A percentile compares a stretch with the other conserved stretches of the same genome.
Conservation (phyloP, 2,888 invertebrate species). For the Rotaria sp. region DNA sequence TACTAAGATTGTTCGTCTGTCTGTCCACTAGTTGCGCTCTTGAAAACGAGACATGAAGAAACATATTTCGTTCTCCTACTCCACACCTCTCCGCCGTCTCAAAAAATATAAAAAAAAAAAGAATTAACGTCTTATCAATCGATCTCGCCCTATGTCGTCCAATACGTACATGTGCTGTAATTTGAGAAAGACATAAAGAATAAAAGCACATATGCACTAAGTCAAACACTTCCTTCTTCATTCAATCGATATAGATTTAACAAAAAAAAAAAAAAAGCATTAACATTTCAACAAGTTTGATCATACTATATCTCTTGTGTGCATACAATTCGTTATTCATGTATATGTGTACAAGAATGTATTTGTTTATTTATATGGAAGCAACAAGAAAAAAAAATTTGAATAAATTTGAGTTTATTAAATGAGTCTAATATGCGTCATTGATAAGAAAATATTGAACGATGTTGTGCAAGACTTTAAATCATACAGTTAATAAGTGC, state of each 20-base stretch:
- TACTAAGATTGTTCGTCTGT: not conserved
- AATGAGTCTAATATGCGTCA: constrained; percentile 96
- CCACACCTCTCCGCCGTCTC: not conserved
- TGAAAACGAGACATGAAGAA: not conserved
- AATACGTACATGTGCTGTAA: not conserved
- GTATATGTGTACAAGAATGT: not conserved
- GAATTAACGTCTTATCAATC: not conserved
- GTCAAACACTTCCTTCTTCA: not conserved
- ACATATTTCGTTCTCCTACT: not conserved
- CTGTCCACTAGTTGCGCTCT: not conserved
- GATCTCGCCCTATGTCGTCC: not conserved
- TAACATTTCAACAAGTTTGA: not conserved
- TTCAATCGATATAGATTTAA: not conserved
- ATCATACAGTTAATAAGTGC: no score
- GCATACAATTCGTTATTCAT: not conserved
- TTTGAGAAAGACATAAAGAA: not conserved
- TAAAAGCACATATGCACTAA: not conserved
- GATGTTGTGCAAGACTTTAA: constrained; percentile 65
- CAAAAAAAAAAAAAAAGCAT: not conserved
- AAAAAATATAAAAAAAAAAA: not conserved
- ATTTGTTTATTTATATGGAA: not conserved
- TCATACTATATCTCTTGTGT: not conserved
- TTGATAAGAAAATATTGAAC: constrained; percentile 78
- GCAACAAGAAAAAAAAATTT: not conserved
- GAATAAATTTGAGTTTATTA: constrained; percentile 58